Evolutionary conservation across 2,888 invertebrate species (phyloP).

Genomic region (Neoscelio sp.): DNA sequence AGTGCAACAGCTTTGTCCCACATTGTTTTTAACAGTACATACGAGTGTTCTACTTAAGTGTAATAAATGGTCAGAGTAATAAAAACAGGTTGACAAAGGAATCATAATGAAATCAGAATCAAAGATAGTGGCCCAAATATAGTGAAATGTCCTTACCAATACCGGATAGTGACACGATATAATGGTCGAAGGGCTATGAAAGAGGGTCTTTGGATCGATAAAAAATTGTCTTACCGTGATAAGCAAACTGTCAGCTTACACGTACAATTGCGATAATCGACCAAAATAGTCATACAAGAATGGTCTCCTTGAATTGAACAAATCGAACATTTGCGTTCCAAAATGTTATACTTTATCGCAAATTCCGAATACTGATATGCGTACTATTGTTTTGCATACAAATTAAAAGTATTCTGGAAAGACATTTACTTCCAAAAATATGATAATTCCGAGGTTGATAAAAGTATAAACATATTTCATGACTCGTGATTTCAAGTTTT

Average conservation of each 20-base stretch:
- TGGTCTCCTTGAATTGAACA: constrained; percentile 4
- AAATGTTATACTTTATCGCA: background rate
- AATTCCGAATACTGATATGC: too few species aligned
- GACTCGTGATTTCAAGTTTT: too few species aligned
- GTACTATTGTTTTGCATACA: too few species aligned
- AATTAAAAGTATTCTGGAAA: too few species aligned
- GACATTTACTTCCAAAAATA: too few species aligned
- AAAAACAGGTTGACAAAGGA: constrained; percentile 4
- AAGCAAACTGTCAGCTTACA: constrained; percentile 39
- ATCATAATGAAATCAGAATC: constrained; percentile 6
- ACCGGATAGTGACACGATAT: constrained; percentile 2
- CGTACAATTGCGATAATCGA: constrained; percentile 18
- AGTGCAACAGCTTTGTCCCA: too few species aligned
- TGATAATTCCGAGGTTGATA: too few species aligned
- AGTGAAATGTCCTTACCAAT: constrained; percentile 5
- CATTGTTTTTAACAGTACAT: background rate
- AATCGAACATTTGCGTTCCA: constrained; percentile 7
- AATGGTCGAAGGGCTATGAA: constrained; percentile 17
- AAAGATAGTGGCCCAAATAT: constrained; percentile 1
- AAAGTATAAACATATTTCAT: too few species aligned
- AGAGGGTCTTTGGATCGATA: constrained; percentile 41
- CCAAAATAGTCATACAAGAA: constrained; percentile 16
- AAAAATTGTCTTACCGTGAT: constrained; percentile 41
- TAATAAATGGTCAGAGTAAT: constrained; percentile 3
- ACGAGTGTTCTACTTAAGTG: background rate